Conservation (phyloP, 2,113 vertebrate genomes). For the Oriolus oriolus region DNA sequence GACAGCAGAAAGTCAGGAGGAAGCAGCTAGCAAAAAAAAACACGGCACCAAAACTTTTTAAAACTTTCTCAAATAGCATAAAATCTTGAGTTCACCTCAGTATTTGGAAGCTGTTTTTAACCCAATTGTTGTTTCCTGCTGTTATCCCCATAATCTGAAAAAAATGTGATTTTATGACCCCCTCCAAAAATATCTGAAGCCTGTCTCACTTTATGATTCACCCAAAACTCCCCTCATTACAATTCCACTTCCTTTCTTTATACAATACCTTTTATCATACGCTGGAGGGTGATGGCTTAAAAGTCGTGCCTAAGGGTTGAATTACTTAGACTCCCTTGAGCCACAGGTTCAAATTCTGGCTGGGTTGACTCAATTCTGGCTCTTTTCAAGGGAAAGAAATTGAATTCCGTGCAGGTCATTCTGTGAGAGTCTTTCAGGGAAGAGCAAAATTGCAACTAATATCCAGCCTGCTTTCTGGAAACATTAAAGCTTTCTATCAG, state of each 20-base stretch:
- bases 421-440: not conserved
- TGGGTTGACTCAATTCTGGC: slow-evolving; percentile 41
- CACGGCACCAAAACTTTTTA: not conserved
- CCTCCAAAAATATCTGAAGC: slow-evolving; percentile 15
- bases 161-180: not conserved
- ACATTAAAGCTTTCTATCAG: not conserved
- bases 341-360: slow-evolving; percentile 40
- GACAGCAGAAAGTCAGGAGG: not conserved
- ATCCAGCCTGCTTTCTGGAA: slow-evolving; percentile 31
- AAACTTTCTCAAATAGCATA: not conserved
- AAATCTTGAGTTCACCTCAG: not conserved
- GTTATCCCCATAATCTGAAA: not conserved
- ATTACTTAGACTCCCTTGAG: slow-evolving; percentile 57
- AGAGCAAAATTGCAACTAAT: slow-evolving; percentile 35
- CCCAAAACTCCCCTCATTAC: slow-evolving; percentile 26
- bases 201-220: slow-evolving; percentile 12
- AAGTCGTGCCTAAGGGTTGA: slow-evolving; percentile 57
- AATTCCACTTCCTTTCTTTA: slow-evolving; percentile 41
- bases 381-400: slow-evolving; percentile 50
- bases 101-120: not conserved
- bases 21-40: not conserved
- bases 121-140: not conserved
- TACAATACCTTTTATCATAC: slow-evolving; percentile 4
- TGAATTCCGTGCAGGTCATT: slow-evolving; percentile 31
- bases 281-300: slow-evolving; percentile 50